Base-by-base conservation (phyloP, 2,113 vertebrate genomes). In the Eretmochelys imbricata region DNA sequence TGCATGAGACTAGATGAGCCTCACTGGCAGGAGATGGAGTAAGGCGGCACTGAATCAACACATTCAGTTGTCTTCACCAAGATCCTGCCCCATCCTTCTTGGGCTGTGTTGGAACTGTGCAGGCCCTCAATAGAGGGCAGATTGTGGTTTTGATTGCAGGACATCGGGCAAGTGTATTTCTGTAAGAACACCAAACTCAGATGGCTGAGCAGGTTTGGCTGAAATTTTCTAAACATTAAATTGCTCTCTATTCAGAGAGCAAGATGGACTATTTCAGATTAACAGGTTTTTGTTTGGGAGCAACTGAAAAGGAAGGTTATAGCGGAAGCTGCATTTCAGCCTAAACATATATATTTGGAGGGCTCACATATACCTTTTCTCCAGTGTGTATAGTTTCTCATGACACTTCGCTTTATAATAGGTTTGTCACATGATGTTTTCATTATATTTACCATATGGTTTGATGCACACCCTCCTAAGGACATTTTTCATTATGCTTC, bases 151-250 rank as follows among this genome's bases (percentile, higher is more conserved):
- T 59, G 90, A 79, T 92, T 88, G 91, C 84, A 83, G 57, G n/a
- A 81, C 53, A 59, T 50, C 78, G 54, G 24, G 85, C 82, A 93
- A 93, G 80, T 83, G 12, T 81, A 42, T 93, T 85, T 89, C 79
- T 93, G 62, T 94, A 2, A 85, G 11, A 38, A 38, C 25, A 94
- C 19, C n/a, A 35, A 86, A 95, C 54, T 89, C 76, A 90, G 79
- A 85, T 82, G 85, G 62, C 57, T 89, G 86, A 46, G 25, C 22
- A 78, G 25, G 25, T 29, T 80, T 93, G 87, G 80, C 72, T 91
- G 83, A 92, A 90, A 69, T 85, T 72, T 1, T 3, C 19, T 57
- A 80, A 86, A 88, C 91, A 75, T 48, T 89, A 31, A 94, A 78
- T 88, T 54, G 14, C 46, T 88, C 8, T 92, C 53, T 50, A 46